Evolutionary conservation across 2,113 vertebrate species (phyloP), one percentile per base, ranked within the genome.

Genomic region (Austrofundulus limnaeus): DNA sequence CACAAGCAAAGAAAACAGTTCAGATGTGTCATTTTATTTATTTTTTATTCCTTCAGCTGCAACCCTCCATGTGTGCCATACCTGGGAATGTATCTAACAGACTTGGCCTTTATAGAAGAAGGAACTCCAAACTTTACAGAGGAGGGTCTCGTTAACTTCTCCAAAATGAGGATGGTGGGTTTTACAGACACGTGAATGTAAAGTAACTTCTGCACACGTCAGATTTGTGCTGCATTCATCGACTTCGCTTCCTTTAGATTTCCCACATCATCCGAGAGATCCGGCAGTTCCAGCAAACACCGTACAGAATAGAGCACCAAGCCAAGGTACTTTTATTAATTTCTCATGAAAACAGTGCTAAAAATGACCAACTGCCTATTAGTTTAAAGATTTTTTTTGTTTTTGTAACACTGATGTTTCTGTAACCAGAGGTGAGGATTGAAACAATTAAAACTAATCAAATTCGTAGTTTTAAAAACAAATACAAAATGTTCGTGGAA

Each of bases 151-250:
- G 97, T 99, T 70, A 99, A 99, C 90, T 99, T 99, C 84, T 99
- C 97, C 88, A 99, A 99, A 92, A 99, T 99, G 97, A 94, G 97
- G 88, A 99, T 99, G 97, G 97, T 98, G 91, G 74, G 91, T 12
- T 13, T 13, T 3, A n/a, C 11, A 39, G 20, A 16, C 14, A 5
- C 5, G 21, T 5, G 43, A 41, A 17, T 14, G 1, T 0, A 1
- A 42, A 12, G n/a, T 1, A 59, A 11, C 53, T n/a, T 2, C 20
- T 2, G 20, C 16, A 1, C 9, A 50, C 11, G 25, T 43, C 5
- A 16, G 23, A 4, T 12, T 13, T 37, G 38, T 56, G 2, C 16
- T 49, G 48, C 34, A 12, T 45, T 3, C 28, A 8, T 47, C 39
- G 24, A 11, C 8, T 28, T 41, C 9, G 1, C 73, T 56, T 43